Evolutionary conservation across 2,888 invertebrate species (phyloP).

Genomic region (Patella pellucida): DNA sequence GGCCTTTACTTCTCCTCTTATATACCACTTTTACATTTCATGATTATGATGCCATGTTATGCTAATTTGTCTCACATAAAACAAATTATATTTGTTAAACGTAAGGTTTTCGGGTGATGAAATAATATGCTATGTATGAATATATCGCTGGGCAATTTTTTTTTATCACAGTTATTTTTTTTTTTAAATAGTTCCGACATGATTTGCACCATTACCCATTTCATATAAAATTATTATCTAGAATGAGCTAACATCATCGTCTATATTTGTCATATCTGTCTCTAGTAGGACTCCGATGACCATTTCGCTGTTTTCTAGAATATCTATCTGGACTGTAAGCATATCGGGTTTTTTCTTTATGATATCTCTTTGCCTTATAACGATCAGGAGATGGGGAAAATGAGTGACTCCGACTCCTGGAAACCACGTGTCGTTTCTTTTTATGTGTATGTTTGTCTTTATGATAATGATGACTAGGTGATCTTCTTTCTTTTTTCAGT

Average conservation of each 20-base stretch:
- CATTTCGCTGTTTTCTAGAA: conserved; percentile 42
- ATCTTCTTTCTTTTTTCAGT: conserved; percentile 47
- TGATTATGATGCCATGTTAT: too few relatives aligned
- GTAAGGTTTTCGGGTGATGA: too few relatives aligned
- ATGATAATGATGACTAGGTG: conserved; percentile 39
- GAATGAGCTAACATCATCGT: not conserved
- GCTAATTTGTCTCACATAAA: too few relatives aligned
- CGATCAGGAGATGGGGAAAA: conserved; percentile 29
- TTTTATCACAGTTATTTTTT: not conserved
- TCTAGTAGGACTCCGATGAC: conserved; percentile 43
- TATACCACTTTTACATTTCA: too few relatives aligned
- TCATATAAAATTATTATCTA: not conserved
- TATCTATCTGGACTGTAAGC: conserved; percentile 32
- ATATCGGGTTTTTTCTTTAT: conserved; percentile 20
- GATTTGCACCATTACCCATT: not conserved
- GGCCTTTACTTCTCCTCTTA: too few relatives aligned
- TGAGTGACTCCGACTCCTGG: conserved; percentile 43
- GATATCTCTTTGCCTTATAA: conserved; percentile 5
- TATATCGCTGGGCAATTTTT: not conserved
- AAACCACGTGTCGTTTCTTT: conserved; percentile 44
- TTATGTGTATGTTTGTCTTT: conserved; percentile 52
- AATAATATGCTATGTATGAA: too few relatives aligned
- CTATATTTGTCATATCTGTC: conserved; percentile 40
- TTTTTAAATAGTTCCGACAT: not conserved
- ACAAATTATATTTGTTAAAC: too few relatives aligned